Evolutionary conservation across 2,888 invertebrate genomes (phyloP).

Genomic region (Ephialtes manifestator): DNA sequence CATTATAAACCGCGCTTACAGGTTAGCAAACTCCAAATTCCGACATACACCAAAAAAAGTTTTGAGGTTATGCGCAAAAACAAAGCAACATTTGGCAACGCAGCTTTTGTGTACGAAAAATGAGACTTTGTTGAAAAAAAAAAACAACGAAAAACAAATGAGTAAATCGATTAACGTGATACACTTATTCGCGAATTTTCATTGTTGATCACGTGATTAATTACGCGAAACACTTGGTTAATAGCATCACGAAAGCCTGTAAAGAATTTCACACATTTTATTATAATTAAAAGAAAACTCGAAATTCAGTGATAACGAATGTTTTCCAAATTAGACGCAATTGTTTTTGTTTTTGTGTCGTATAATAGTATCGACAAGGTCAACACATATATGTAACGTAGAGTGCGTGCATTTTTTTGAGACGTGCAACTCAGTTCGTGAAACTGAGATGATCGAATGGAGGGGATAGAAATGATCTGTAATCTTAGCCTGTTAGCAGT

Average conservation of each 20-base stretch:
- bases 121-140: not conserved
- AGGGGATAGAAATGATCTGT: slow-evolving; percentile 2
- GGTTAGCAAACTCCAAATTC: slow-evolving; percentile 14
- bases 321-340: slow-evolving; percentile 42
- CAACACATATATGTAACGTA: slow-evolving; percentile 27
- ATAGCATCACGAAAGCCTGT: slow-evolving; percentile 1
- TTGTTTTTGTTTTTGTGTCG: slow-evolving; percentile 51
- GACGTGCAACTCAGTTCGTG: slow-evolving; percentile 1
- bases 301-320: slow-evolving; percentile 3
- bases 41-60: not conserved
- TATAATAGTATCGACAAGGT: slow-evolving; percentile 12
- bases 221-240: slow-evolving; percentile 24
- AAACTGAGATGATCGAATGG: not conserved
- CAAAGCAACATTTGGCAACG: not conserved
- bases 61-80: slow-evolving; percentile 12
- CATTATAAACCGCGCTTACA: slow-evolving; percentile 60
- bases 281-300: not conserved
- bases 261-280: not conserved
- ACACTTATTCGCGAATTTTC: slow-evolving; percentile 22
- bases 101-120: not conserved
- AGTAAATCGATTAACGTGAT: not conserved
- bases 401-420: slow-evolving; percentile 2
- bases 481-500: not conserved
- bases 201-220: slow-evolving; percentile 33
- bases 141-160: not conserved